Evolutionary conservation across 1,140 invertebrate species (phyloP).

Genomic region (Drosophila repletoides): DNA sequence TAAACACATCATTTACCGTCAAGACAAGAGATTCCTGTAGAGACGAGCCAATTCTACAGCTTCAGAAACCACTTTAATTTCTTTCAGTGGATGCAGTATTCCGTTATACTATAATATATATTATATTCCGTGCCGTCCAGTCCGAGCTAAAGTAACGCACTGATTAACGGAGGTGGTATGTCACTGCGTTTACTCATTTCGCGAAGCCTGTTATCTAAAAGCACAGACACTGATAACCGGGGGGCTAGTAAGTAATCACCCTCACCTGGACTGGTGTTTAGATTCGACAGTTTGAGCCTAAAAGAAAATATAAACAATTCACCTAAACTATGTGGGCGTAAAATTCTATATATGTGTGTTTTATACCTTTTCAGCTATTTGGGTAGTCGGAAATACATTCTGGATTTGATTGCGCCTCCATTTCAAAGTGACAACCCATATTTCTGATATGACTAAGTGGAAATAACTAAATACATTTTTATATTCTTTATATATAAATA

Average conservation of each 20-base stretch:
- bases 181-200: slow-evolving; percentile 68
- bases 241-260: slow-evolving; percentile 57
- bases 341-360: neutral
- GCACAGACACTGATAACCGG: slow-evolving; percentile 38
- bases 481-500: neutral
- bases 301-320: slow-evolving; percentile 63
- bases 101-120: neutral
- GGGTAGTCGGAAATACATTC: neutral
- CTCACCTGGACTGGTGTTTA: slow-evolving; percentile 20
- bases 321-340: slow-evolving; percentile 22
- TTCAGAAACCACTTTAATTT: too few species aligned
- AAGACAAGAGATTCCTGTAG: neutral
- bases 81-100: neutral
- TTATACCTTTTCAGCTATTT: neutral
- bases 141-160: slow-evolving; percentile 33
- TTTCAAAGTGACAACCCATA: neutral
- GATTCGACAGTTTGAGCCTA: slow-evolving; percentile 45
- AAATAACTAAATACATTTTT: neutral
- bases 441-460: slow-evolving; percentile 8
- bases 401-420: too few species aligned
- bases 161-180: slow-evolving; percentile 70
- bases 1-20: slow-evolving; percentile 13
- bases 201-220: slow-evolving; percentile 60
- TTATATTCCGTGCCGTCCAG: neutral
- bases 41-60: neutral